These are phyloP conservation scores for Erpetoichthys calabaricus DNA, from an alignment of 2,797 vertebrate genomes.

Conservation along the genomic window DNA sequence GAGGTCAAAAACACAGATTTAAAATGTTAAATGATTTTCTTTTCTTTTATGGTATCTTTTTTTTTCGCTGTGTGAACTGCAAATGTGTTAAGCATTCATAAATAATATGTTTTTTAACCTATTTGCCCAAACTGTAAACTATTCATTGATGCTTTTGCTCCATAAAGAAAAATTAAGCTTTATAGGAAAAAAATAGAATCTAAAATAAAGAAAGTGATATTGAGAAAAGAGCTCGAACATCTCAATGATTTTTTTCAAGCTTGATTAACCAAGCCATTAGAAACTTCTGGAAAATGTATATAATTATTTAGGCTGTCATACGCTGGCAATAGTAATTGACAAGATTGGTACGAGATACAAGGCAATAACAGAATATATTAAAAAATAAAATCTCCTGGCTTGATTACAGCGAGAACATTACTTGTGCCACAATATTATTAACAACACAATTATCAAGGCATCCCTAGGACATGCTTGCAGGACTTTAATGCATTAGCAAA, in stretches of 20 bases:
- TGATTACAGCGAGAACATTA: conserved; percentile 87
- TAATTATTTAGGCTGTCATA: conserved; percentile 81
- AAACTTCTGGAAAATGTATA: conserved; percentile 72
- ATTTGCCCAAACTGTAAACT: no score
- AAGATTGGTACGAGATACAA: conserved; percentile 75
- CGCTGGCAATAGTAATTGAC: conserved; percentile 73
- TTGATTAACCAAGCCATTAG: conserved; percentile 77
- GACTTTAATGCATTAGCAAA: conserved; percentile 80
- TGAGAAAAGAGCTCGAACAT: conserved; percentile 44
- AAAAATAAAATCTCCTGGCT: conserved; percentile 67
- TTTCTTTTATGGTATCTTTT: not conserved
- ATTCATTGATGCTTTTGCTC: no score
- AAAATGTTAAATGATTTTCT: conserved; percentile 24
- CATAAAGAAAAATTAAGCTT: no score
- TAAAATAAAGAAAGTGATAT: no score
- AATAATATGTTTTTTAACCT: not conserved
- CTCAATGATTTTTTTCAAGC: conserved; percentile 59
- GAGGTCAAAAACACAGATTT: conserved; percentile 27
- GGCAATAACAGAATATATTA: conserved; percentile 81
- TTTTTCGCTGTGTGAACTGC: not conserved
- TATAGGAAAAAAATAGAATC: no score
- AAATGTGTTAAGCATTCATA: conserved; percentile 7
- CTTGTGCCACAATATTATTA: conserved; percentile 77
- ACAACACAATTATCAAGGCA: conserved; percentile 73
- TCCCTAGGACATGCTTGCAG: conserved; percentile 81